These are phyloP conservation scores for Megaptera novaeangliae DNA, from an alignment of 2,113 vertebrate species.

Conservation along the genomic window DNA sequence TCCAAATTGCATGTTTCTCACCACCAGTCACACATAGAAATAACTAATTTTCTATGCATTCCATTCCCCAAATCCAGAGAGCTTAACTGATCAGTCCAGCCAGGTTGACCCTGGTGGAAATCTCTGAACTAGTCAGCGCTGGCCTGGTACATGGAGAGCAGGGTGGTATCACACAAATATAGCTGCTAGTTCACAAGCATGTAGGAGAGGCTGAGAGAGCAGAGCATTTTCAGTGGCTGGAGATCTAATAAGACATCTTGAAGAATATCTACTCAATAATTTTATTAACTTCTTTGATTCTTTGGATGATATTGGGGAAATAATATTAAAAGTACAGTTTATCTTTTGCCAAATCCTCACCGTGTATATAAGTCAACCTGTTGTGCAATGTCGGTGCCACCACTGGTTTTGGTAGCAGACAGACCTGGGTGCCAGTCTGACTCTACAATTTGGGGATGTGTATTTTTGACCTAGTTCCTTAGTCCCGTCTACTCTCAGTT, in stretches of 20 bases:
- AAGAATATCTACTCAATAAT: neutral
- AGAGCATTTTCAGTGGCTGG: neutral
- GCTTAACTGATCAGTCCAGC: neutral
- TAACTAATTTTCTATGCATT: neutral
- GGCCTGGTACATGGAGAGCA: too few relatives aligned
- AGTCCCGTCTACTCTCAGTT: neutral
- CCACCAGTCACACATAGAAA: rapidly evolving
- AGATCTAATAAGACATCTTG: neutral
- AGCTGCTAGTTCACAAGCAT: neutral
- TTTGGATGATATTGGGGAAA: neutral
- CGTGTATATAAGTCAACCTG: neutral
- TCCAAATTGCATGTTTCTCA: neutral
- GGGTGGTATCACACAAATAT: neutral
- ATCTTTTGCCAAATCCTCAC: neutral
- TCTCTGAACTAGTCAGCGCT: neutral
- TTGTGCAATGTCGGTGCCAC: neutral
- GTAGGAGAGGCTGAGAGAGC: neutral
- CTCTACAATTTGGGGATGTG: neutral
- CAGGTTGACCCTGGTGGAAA: neutral
- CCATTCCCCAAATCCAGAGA: neutral
- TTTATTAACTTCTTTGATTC: neutral
- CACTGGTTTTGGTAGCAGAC: neutral
- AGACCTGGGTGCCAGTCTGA: neutral
- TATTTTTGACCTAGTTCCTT: neutral
- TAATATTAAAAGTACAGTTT: neutral